Base-by-base conservation (phyloP, 2,113 vertebrate species). In the Dasypus novemcinctus region DNA sequence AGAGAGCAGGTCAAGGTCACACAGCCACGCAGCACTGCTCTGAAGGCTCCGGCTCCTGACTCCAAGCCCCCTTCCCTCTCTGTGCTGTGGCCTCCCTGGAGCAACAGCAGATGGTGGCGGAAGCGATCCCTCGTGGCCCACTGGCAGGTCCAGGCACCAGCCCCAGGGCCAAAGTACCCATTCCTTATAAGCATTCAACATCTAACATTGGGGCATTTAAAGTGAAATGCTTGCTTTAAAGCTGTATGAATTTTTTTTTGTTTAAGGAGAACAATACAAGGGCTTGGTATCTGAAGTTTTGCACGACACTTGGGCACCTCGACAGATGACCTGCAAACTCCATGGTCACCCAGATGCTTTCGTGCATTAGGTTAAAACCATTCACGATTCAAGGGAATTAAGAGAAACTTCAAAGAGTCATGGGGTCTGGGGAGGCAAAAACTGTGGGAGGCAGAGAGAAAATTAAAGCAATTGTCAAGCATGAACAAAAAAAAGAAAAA, bases 371-470 rank as follows among this genome's bases (percentile, higher is more conserved):
- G 33, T 74, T 74, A 82, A 72, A 68, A 31, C 31, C 4, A 13
- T 31, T 81, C 15, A 0, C 0, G 31, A 27, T 63, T 43, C 68
- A 72, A 59, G 14, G 33, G 38, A 86, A 64, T 91, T 18, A 61
- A 57, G 31, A 79, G 74, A 69, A 71, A 75, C 79, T 90, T 79
- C 90, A 84, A 75, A 94, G 83, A 49, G 46, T 93, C 69, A 9
- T 0, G 0, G 87, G 13, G 9, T 91, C 36, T 21, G 36, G 54
- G 64, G 54, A 57, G 31, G n/a, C 57, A 71, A 96, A 72, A 69
- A 66, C 59, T 29, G 29, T 61, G 31, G 41, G 46, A 82, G 7
- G 18, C 6, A 14, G 0, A 12, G 64, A 59, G 41, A 63, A 80
- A 90, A 66, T n/a, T 29, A 69, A 82, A 66, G 69, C 61, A 75